Evolutionary conservation across 2,888 invertebrate genomes (phyloP), one percentile per base, ranked within the genome.

Genomic region (Pterostichus madidus): DNA sequence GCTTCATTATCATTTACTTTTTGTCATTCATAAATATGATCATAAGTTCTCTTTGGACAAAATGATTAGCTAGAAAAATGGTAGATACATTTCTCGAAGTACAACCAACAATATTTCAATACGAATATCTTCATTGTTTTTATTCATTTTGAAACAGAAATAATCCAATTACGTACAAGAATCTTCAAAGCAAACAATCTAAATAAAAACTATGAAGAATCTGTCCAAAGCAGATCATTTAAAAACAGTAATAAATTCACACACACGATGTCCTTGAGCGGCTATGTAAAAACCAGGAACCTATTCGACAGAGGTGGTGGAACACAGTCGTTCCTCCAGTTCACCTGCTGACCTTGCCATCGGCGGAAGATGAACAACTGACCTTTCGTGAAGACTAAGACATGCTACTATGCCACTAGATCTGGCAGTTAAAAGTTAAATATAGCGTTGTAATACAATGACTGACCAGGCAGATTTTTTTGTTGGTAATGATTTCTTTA

Each of bases 341-440:
- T 81, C 81, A 81, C 81, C 59, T 53, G 81, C 24, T 73, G 75
- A 81, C 81, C 81, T 81, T 81, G 81, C 81, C 75, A 5, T 5
- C 59, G 59, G 59, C 73, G 13, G 75, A 46, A 81, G 81, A 81
- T 75, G 81, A 81, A 31, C 81, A 81, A 81, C 56, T 81, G 73
- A 81, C 81, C 81, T 81, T 81, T 81, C 52, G 73, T 17, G 24
- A 17, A 31, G 39, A 39, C 39, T 5, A 44, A 17, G 32, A 32
- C 64, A 17, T 13, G 68, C 68, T 24, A 71, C 35, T 32, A 39
- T 35, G 64, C 39, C 15, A 64, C 15, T 17, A 71, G 13, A 39
- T 5, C 68, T 11, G 1, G 17, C 5, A 49, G 49, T 49, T 39
- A 39, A 39, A 39, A 39, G 49, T 49, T 49, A 49, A 49, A 49